Conservation (phyloP, 2,888 invertebrate genomes). For the Dolomedes plantarius region DNA sequence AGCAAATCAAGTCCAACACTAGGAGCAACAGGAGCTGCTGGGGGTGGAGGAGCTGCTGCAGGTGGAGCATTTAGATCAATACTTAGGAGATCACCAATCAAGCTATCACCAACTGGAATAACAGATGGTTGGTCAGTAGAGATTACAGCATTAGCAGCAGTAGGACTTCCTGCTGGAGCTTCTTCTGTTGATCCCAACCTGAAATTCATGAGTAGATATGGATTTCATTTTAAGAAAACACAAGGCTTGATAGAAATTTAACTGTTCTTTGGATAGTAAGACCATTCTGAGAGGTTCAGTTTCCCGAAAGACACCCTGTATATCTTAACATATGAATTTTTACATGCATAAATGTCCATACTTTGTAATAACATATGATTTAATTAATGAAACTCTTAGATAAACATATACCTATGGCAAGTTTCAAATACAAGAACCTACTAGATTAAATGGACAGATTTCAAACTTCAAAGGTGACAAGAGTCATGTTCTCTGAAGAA, state of each 20-base stretch:
- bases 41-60: conserved; percentile 74
- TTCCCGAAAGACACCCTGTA: too few relatives aligned
- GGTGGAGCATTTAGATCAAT: conserved; percentile 90
- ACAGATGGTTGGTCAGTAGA: conserved; percentile 78
- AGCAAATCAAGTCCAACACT: conserved; percentile 86
- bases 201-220: too few relatives aligned
- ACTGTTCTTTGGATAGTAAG: neutral
- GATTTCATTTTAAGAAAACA: neutral
- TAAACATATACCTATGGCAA: too few relatives aligned
- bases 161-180: conserved; percentile 38
- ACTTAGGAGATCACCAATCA: conserved; percentile 96
- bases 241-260: neutral
- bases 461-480: too few relatives aligned
- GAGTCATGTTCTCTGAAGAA: too few relatives aligned
- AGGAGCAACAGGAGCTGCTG: conserved; percentile 79
- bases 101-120: conserved; percentile 87
- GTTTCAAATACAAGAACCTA: too few relatives aligned
- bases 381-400: too few relatives aligned
- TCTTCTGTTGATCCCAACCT: conserved; percentile 66
- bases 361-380: too few relatives aligned
- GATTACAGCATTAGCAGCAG: conserved; percentile 44
- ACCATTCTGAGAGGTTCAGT: neutral
- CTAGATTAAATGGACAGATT: too few relatives aligned
- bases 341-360: too few relatives aligned
- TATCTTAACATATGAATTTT: too few relatives aligned